Percentiles rank a stretch among this genome's conserved stretches.
Conservation (phyloP, 2,888 invertebrate species). For the Beris chalybata region DNA sequence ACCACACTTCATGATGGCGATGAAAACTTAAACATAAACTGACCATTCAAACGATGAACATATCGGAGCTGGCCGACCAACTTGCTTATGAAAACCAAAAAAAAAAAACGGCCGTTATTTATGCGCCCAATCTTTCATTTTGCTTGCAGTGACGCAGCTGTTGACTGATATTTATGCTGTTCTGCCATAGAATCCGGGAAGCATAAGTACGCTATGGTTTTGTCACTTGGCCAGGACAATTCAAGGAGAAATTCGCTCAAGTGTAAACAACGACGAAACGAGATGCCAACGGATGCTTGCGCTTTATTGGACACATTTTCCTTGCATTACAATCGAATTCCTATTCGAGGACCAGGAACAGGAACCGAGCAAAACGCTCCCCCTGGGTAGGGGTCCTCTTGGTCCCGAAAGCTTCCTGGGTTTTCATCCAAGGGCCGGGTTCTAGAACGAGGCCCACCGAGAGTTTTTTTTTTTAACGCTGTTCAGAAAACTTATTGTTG, state of each 20-base stretch:
- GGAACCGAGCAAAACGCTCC: no score
- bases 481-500: slow-evolving; percentile 34
- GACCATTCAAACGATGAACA: no score
- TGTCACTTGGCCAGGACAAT: slow-evolving; percentile 14
- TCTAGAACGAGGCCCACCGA: slow-evolving; percentile 4
- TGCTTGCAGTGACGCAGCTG: slow-evolving; percentile 10
- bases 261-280: slow-evolving; percentile 13
- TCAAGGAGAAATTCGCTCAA: slow-evolving; percentile 9
- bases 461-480: slow-evolving; percentile 34
- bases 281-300: slow-evolving; percentile 1
- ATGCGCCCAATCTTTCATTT: background rate
- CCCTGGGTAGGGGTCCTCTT: background rate
- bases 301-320: slow-evolving; percentile 18
- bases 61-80: no score
- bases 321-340: slow-evolving; percentile 9
- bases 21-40: no score
- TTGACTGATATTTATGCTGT: slow-evolving; percentile 12
- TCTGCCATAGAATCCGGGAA: background rate
- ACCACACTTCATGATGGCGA: no score
- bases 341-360: background rate
- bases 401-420: background rate
- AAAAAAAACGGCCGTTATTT: background rate
- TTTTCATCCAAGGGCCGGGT: background rate
- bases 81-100: no score
- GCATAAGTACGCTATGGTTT: slow-evolving; percentile 3